Conservation (phyloP, 2,113 vertebrate species). For the Urocolius indicus region DNA sequence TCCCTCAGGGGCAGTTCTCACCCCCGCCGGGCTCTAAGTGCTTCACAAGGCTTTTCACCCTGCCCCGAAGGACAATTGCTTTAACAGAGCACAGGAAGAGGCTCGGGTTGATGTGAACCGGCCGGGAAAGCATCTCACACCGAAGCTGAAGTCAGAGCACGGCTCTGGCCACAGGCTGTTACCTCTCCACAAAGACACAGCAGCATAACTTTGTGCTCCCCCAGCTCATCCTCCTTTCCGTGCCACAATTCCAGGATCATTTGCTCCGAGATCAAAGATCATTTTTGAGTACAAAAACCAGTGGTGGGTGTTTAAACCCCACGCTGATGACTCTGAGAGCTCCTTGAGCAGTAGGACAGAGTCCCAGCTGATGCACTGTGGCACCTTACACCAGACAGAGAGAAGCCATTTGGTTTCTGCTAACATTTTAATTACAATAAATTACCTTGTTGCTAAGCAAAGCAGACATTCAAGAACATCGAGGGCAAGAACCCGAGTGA, state of each 20-base stretch:
- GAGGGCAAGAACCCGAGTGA: not conserved
- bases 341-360: not conserved
- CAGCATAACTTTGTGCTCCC: not conserved
- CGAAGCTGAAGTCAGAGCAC: rapidly evolving
- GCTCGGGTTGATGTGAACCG: rapidly evolving
- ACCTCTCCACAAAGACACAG: not conserved
- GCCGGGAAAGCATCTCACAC: not conserved
- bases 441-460: not conserved
- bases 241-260: not conserved
- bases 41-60: too few relatives aligned
- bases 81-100: not conserved
- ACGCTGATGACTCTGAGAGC: not conserved
- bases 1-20: too few relatives aligned
- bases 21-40: too few relatives aligned
- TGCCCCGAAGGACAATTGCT: too few relatives aligned
- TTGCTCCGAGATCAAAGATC: not conserved
- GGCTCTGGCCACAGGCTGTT: rapidly evolving
- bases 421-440: not conserved
- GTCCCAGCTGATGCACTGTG: not conserved
- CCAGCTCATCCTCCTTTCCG: not conserved
- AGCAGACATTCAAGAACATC: constrained; percentile 35
- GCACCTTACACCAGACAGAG: not conserved
- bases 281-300: constrained; percentile 26
- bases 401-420: not conserved
- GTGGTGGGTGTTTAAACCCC: not conserved